Conservation (phyloP, 2,888 invertebrate genomes). For the Epirrita christyi region DNA sequence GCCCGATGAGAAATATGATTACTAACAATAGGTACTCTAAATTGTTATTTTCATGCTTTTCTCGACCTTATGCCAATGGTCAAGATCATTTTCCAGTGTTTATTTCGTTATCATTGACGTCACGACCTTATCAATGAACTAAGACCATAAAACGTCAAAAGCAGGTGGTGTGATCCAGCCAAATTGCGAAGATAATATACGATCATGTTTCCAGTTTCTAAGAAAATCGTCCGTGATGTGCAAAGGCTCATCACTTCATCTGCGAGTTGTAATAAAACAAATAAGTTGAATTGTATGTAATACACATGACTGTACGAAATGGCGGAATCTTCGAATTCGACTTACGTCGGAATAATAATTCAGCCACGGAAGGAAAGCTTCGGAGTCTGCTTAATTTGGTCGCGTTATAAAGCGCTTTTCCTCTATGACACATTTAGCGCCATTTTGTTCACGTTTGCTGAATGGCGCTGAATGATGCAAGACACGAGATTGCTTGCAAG, state of each 20-base stretch:
- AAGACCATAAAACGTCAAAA: constrained; percentile 52
- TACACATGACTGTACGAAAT: background rate
- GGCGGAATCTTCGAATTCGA: too few relatives aligned
- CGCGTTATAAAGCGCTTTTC: constrained; percentile 79
- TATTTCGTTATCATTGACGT: constrained; percentile 31
- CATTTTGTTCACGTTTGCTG: constrained; percentile 70
- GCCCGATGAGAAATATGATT: background rate
- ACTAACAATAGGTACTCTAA: too few relatives aligned
- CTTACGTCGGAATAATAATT: background rate
- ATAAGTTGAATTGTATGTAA: background rate
- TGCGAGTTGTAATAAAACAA: background rate
- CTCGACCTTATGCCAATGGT: too few relatives aligned
- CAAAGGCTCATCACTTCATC: too few relatives aligned
- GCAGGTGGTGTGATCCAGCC: constrained; percentile 37
- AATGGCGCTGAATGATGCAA: constrained; percentile 75
- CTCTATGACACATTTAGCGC: constrained; percentile 66
- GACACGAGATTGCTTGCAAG: constrained; percentile 53
- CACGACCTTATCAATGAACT: constrained; percentile 39
- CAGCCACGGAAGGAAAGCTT: background rate
- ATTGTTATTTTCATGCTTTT: background rate
- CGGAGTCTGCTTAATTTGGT: constrained; percentile 45
- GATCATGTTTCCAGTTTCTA: background rate
- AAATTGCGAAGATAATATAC: constrained; percentile 36
- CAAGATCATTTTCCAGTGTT: background rate
- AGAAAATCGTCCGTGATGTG: too few relatives aligned